Evolutionary conservation across 2,113 vertebrate genomes (phyloP).

Genomic region (Philantomba maxwellii): DNA sequence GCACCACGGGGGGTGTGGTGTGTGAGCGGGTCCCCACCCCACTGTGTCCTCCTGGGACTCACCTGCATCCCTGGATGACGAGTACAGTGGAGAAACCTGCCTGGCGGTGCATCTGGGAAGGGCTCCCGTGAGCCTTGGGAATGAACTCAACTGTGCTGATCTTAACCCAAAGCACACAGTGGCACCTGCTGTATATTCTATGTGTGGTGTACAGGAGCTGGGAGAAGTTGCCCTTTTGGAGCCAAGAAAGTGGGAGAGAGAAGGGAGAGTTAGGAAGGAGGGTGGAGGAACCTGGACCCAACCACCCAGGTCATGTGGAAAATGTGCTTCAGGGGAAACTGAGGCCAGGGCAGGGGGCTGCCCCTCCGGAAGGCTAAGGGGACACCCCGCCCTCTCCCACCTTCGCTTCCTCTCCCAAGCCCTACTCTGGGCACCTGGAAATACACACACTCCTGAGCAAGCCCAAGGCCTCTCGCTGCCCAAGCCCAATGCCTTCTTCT

Average conservation of each 20-base stretch:
- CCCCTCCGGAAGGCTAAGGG: not conserved
- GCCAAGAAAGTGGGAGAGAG: not conserved
- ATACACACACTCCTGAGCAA: not conserved
- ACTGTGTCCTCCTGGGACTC: not conserved
- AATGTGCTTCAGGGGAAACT: not conserved
- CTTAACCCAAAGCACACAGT: rapidly evolving
- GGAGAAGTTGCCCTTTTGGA: not conserved
- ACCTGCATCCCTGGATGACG: not conserved
- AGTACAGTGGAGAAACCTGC: not conserved
- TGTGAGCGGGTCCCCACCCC: too few relatives aligned
- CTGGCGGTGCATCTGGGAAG: not conserved
- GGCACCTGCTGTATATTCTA: rapidly evolving
- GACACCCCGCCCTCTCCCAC: rapidly evolving
- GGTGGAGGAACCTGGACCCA: not conserved
- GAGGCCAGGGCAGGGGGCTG: not conserved
- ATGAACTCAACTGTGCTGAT: not conserved
- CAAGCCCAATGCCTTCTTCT: not conserved
- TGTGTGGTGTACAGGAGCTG: not conserved
- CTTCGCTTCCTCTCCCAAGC: not conserved
- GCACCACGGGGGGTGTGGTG: rapidly evolving
- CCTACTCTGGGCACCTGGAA: too few relatives aligned
- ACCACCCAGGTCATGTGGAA: not conserved
- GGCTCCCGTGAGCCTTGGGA: not conserved
- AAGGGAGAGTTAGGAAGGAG: not conserved
- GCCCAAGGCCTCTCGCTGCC: not conserved